Base-by-base conservation (phyloP, 1,140 invertebrate species). In the Drosophila lacertosa region DNA sequence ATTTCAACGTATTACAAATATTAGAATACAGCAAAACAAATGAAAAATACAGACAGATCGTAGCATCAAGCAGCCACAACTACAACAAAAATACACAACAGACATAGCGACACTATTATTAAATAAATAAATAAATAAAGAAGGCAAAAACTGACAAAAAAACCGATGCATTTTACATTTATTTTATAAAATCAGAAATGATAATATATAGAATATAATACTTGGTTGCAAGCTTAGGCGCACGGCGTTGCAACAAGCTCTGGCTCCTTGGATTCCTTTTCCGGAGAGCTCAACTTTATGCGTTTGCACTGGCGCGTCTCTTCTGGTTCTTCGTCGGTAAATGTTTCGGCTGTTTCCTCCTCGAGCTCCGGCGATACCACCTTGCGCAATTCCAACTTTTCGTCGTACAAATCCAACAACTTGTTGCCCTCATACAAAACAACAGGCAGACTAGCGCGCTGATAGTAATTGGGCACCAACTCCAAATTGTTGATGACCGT, bases 401-500 rank as follows among this genome's bases (percentile, higher is more conserved):
- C 20, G 11, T 90, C 89, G 39, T 89, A 91, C 10, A 76, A 44
- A 39, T 90, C 86, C 22, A 91, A 53, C 7, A 91, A 60, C 45
- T 89, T 82, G 54, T 89, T 89, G 18, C 93, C 93, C 89, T 96
- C 94, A 59, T 93, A 92, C 2, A 95, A 92, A 37, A 93, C 92
- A 91, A 95, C 96, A 0, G 95, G 93, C 66, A 99, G 78, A 0
- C 95, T 96, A 2, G 94, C 95, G 86, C 95, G 94, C 89, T 96
- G 92, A 92, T 99, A 99, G 92, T 98, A 99, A 78, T 97, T 93
- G 0, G 93, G 73, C 74, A 95, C 91, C 54, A 97, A 89, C 92
- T 97, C 94, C 68, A 99, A 94, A 84, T 99, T 99, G 84, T 94
- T 94, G 40, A 99, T 99, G n/a, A 99, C 97, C 5, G 95, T 95